Evolutionary conservation across 2,888 invertebrate species (phyloP), one percentile per base, ranked within the genome.

Genomic region (Palloptera scutellata): DNA sequence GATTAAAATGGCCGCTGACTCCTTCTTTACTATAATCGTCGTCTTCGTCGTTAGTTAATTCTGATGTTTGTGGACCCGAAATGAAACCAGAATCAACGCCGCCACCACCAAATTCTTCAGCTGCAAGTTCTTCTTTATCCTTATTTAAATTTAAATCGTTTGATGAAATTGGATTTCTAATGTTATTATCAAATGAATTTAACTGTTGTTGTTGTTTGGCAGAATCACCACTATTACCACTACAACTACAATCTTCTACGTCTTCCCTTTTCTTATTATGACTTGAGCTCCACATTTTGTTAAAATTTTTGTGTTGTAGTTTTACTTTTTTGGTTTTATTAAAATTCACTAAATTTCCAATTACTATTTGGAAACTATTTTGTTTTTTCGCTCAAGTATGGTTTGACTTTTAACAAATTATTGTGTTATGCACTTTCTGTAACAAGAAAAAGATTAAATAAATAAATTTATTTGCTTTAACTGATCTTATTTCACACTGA

Each of bases 1-100:
- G 2, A 30, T 30, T 30, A 30, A 30, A 4, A 6, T 30, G 30
- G 30, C 3, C 30, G 6, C 30, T 30, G 6, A 6, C 30, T 2
- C 30, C 30, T 30, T 30, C 30, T 30, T 30, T 30, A 30, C 30
- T 30, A 6, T 6, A 30, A 30, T 30, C 30, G 30, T 30, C 30
- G 30, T 30, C 30, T 30, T 30, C 30, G 30, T 30, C 30, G 30
- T 30, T 6, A 6, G 6, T 6, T 6, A 30, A 30, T 30, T 30
- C 30, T 30, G 30, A 2, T 61, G 84, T 77, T 76, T 86, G 85
- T 67, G 85, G 84, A 55, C 86, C 86, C 6, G 87, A 87, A 70
- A 86, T 79, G 72, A 86, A 86, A 64, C 87, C 87, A 66, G 87
- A 87, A 81, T 87, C 87, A 74, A 74, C 62, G 76, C 74, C 74